Base-by-base conservation (phyloP, 1,140 invertebrate species). In the Anastrepha obliqua region DNA sequence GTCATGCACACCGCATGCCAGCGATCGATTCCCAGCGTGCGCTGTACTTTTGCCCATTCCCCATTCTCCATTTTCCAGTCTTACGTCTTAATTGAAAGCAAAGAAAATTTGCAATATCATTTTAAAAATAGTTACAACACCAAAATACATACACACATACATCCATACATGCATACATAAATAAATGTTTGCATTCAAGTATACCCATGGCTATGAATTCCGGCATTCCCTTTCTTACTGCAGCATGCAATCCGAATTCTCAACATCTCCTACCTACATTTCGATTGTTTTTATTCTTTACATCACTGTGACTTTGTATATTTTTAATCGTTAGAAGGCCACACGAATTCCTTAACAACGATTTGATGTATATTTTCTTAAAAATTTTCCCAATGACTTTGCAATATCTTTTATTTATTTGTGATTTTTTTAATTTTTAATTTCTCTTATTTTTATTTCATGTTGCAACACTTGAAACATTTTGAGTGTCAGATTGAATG, bases 1-100 rank as follows among this genome's bases (percentile, higher is more conserved):
- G 47, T 81, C 74, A 81, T 81, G 74, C 47, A 51, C 74, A 42
- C 74, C 74, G 15, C 74, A 81, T 81, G 74, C 17, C 44, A 55
- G 20, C 55, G 74, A 58, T 81, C 74, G 74, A 1, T 20, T 20
- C 74, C 55, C 74, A 81, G 74, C 74, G 9, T 81, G 74, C 42
- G n/a, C 13, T 20, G 64, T 39, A 17, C 17, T 20, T 39, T 29
- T 67, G 20, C 29, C 20, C n/a, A 67, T 55, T 55, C 2, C 47
- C 9, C 7, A 44, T 81, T 51, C 15, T 20, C 3, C 74, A 9
- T 81, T 74, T 47, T 47, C 39, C 47, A 3, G 3, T 74, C 67
- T 74, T 74, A 47, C 17, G 8, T 74, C 29, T 74, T 47, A 44
- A 51, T 74, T 81, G 74, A 51, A 81, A 9, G 51, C 2, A 81